Conservation (phyloP, 2,888 invertebrate species). For the Crematogaster levior region DNA sequence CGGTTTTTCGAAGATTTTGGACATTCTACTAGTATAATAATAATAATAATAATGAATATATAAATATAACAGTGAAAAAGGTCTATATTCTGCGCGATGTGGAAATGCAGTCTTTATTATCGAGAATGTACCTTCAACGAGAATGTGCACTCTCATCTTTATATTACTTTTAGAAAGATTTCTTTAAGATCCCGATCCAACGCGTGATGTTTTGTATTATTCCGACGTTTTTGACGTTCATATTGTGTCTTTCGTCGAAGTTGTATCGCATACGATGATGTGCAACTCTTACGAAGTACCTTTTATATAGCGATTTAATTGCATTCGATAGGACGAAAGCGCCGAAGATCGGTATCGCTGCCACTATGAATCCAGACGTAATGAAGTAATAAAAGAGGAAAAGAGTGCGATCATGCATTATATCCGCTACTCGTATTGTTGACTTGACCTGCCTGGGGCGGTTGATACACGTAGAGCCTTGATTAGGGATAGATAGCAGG, state of each 20-base stretch:
- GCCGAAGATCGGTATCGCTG: constrained; percentile 70
- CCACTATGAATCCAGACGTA: constrained; percentile 62
- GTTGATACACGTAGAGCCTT: constrained; percentile 71
- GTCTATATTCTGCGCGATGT: constrained; percentile 29
- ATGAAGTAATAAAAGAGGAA: constrained; percentile 56
- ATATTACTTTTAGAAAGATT: constrained; percentile 46
- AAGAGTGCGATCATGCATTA: constrained; percentile 42
- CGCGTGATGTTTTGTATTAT: constrained; percentile 28
- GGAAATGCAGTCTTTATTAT: neutral
- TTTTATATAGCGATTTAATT: constrained; percentile 67
- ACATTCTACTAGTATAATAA: constrained; percentile 38
- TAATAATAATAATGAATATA: constrained; percentile 32
- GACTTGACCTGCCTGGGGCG: constrained; percentile 25
- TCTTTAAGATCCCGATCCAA: constrained; percentile 51
- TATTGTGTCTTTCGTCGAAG: constrained; percentile 39
- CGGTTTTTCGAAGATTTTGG: constrained; percentile 51
- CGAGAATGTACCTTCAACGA: constrained; percentile 29
- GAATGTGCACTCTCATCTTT: constrained; percentile 44
- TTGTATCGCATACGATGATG: constrained; percentile 27
- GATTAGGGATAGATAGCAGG: constrained; percentile 71
- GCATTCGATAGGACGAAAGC: constrained; percentile 63
- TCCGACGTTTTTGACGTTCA: constrained; percentile 42
- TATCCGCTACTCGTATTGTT: constrained; percentile 45
- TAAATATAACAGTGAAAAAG: constrained; percentile 25
- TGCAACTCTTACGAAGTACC: constrained; percentile 48